Percentiles rank a stretch among this genome's conserved stretches.
Evolutionary conservation across 2,113 vertebrate species (phyloP).

Genomic region (Apaloderma vittatum): DNA sequence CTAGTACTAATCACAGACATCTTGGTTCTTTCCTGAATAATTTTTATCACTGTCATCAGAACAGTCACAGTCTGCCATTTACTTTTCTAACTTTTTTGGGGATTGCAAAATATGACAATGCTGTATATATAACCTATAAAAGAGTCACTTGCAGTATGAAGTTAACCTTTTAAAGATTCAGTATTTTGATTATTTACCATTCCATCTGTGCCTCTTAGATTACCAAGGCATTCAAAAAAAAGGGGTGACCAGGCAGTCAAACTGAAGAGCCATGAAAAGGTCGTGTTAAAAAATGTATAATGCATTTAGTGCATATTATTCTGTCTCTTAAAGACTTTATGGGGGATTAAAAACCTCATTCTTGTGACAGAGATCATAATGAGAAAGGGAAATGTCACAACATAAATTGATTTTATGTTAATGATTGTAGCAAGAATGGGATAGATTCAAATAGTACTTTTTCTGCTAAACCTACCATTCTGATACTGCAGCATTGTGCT

Average conservation of each 20-base stretch:
- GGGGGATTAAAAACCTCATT: conserved; percentile 59
- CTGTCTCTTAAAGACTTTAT: conserved; percentile 58
- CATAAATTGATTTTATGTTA: conserved; percentile 73
- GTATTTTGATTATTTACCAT: conserved; percentile 42
- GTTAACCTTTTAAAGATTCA: conserved; percentile 52
- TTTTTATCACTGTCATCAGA: neutral
- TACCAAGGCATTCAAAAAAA: conserved; percentile 4
- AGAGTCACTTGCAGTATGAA: neutral
- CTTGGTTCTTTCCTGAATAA: neutral
- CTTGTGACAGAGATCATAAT: conserved; percentile 57
- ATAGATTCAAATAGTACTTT: conserved; percentile 22
- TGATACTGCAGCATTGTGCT: neutral
- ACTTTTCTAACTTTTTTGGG: neutral
- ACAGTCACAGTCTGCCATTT: neutral
- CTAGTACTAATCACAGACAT: neutral
- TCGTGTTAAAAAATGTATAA: conserved; percentile 59
- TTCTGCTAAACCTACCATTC: neutral
- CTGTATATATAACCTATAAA: neutral
- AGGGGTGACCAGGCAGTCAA: conserved; percentile 50
- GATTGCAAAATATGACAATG: neutral
- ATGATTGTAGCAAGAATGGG: conserved; percentile 42
- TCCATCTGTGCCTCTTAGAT: conserved; percentile 34
- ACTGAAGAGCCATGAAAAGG: conserved; percentile 54
- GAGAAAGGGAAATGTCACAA: conserved; percentile 72
- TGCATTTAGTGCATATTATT: conserved; percentile 53